Evolutionary conservation across 2,113 vertebrate genomes (phyloP), one percentile per base, ranked within the genome.

Genomic region (Apteryx owenii): DNA sequence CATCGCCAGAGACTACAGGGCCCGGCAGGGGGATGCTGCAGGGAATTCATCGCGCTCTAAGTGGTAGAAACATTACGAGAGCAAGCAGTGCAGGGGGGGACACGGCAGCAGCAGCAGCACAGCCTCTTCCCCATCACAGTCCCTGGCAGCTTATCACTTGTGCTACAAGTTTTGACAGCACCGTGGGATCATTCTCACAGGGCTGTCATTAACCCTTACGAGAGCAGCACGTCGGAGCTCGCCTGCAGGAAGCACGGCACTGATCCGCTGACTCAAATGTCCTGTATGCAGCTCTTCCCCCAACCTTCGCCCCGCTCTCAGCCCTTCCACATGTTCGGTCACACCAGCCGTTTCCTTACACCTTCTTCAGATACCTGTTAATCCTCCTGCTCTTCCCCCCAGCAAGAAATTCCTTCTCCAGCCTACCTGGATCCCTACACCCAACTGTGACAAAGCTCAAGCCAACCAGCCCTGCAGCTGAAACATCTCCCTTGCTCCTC

Each of bases 31-130:
- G 92, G 79, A 87, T 0, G 31, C 88, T 64, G 38, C 10, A 0
- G 92, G 83, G 95, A 94, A 94, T 75, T 79, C 95, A 70, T 33
- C 15, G 72, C 87, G 85, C 96, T 75, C 89, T 7, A 26, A 89
- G 70, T 44, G 83, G 73, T 62, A 31, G 65, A 51, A 95, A 71
- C 72, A 6, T 21, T 36, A 85, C 96, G 71, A 79, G 85, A 65
- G 51, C 53, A 73, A 78, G 94, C 66, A 81, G 80, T 80, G 91
- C 82, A 46, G 26, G 71, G 9, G 58, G 58, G 31, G 33, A n/a
- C 23, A 83, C 2, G 36, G 95, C 78, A 77, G 88, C 8, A 0
- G 28, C 77, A 64, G 85, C 31, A 21, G 81, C 89, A 69, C 83
- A 84, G 91, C 56, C 89, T 58, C 64, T 18, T 79, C 73, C 64